Percentiles rank a stretch among this genome's conserved stretches.
These are phyloP conservation scores for Coranthus polyacanthus DNA, from an alignment of 2,797 vertebrate genomes.

Conservation along the genomic window DNA sequence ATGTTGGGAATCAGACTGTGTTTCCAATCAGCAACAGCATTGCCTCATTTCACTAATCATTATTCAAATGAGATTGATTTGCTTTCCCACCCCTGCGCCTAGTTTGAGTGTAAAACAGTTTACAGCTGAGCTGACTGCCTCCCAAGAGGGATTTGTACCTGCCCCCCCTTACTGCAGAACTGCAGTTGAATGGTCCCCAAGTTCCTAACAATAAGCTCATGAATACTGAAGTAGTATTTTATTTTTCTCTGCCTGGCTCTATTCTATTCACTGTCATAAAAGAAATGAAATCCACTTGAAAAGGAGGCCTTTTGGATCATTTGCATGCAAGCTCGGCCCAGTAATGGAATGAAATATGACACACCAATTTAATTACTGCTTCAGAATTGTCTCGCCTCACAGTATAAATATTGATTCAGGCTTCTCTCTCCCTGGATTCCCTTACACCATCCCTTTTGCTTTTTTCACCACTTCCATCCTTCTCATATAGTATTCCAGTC, in stretches of 20 bases:
- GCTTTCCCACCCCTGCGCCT: constrained; percentile 42
- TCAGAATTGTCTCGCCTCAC: constrained; percentile 79
- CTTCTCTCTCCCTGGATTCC: constrained; percentile 53
- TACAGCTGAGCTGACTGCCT: constrained; percentile 22
- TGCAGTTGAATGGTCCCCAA: constrained; percentile 61
- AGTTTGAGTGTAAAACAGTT: constrained; percentile 48
- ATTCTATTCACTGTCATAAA: constrained; percentile 74
- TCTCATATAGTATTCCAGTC: constrained; percentile 53
- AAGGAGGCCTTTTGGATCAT: constrained; percentile 73
- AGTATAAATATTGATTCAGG: constrained; percentile 84
- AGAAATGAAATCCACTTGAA: constrained; percentile 76
- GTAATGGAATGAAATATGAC: constrained; percentile 85
- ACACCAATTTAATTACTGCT: constrained; percentile 84
- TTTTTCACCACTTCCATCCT: constrained; percentile 29
- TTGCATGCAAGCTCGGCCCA: constrained; percentile 72
- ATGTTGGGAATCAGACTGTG: constrained; percentile 55
- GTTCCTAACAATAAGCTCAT: constrained; percentile 78
- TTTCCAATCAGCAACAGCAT: constrained; percentile 57
- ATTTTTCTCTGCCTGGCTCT: constrained; percentile 66
- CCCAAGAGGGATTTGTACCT: constrained; percentile 45
- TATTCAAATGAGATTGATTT: constrained; percentile 72
- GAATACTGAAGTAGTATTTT: constrained; percentile 76
- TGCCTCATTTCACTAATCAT: constrained; percentile 72
- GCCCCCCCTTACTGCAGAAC: constrained; percentile 32
- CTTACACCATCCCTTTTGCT: constrained; percentile 26